Base-by-base conservation (phyloP, 2,888 invertebrate species). In the Drosophila ezoana region DNA sequence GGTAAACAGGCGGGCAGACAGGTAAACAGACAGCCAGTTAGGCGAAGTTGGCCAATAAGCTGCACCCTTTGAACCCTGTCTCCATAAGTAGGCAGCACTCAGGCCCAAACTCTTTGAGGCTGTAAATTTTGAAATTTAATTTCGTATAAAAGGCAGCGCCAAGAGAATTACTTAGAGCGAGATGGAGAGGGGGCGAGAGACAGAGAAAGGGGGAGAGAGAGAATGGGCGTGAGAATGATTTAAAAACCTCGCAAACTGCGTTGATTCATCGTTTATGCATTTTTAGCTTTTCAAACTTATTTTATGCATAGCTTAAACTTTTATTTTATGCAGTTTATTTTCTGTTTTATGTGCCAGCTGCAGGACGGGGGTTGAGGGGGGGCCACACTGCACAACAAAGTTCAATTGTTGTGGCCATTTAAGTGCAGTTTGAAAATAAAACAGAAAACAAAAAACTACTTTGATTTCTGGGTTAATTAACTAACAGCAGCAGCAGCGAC, bases 391-490 rank as follows among this genome's bases (percentile, higher is more conserved):
- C 38, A 43, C 57, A 71, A 45, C 59, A 75, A 57, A 77, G 66
- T 77, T 62, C 58, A 72, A 67, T 71, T 72, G 68, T 63, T 68
- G 74, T 40, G 58, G 57, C 56, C 66, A 72, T 57, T 66, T 48
- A 33, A 64, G 20, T 67, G 64, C 59, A 61, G 14, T 52, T 41
- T 40, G 52, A 40, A 52, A 28, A 28, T 28, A 28, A 28, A 16
- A 38, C 41, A 47, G 32, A 14, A 10, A 37, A 40, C 38, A 53
- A 54, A 53, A 33, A 49, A 37, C 41, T 61, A 40, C 47, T 65
- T 71, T 78, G 79, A 78, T 85, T 81, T 71, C 82, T 85, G 69
- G 67, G 79, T 87, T 82, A 82, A 82, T 82, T 81, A 87, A 78
- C 54, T 49, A 76, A 67, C 43, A 44, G 41, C 64, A 37, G 56